A percentile compares a stretch with the other conserved stretches of the same genome.
These are phyloP conservation scores for Phyllopteryx taeniolatus DNA, from an alignment of 2,113 vertebrate species.

Conservation along the genomic window DNA sequence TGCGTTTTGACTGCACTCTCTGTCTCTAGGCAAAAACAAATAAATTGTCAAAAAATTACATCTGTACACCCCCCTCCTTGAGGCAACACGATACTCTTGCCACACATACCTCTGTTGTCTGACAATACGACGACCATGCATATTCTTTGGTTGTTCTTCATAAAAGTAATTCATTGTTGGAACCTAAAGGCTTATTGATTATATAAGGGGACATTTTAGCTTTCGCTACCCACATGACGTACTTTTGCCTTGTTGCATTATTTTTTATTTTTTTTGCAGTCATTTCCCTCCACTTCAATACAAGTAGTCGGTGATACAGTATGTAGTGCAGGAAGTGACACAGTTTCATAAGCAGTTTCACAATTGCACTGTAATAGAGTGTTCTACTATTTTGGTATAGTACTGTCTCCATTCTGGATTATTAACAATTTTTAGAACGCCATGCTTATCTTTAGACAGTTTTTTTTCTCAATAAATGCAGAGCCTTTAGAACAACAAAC, in stretches of 20 bases:
- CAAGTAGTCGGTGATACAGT: background rate
- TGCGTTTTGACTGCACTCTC: constrained; percentile 65
- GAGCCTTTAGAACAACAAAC: background rate
- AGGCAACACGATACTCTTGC: constrained; percentile 66
- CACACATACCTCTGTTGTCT: constrained; percentile 12
- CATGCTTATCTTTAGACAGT: background rate
- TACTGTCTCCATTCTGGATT: background rate
- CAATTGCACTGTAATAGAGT: background rate
- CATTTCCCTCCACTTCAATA: background rate
- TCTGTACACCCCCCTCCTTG: constrained; percentile 63
- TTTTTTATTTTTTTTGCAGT: background rate
- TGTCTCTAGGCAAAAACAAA: constrained; percentile 78
- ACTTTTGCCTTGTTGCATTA: background rate
- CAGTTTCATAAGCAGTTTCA: background rate
- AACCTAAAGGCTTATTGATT: background rate
- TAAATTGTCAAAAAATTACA: constrained; percentile 47
- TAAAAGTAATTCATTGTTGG: background rate
- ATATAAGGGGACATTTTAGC: too few species aligned
- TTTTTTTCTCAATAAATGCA: background rate
- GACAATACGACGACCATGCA: background rate
- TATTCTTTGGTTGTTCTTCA: background rate
- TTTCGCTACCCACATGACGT: background rate
- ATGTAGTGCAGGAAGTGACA: background rate
- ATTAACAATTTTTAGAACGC: background rate
- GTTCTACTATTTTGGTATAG: background rate